Conservation (phyloP, 2,888 invertebrate genomes). For the Brenthis hecate region DNA sequence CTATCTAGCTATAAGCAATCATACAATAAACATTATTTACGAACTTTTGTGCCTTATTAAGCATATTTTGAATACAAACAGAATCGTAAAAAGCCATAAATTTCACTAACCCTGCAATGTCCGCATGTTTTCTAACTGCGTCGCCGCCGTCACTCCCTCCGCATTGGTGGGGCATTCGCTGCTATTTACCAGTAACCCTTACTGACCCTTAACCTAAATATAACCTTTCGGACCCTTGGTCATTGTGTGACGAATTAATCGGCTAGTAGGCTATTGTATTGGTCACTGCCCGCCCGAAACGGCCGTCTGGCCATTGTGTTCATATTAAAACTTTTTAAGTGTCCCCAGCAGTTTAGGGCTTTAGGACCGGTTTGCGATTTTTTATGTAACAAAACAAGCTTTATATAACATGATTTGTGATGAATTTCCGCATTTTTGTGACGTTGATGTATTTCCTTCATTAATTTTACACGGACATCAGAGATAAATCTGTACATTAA, state of each 20-base stretch:
- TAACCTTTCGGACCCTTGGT: conserved; percentile 74
- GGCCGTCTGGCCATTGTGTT: conserved; percentile 64
- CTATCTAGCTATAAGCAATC: too few species aligned
- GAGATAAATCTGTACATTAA: not conserved
- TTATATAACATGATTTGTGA: conserved; percentile 35
- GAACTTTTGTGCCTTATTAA: too few species aligned
- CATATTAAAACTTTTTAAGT: conserved; percentile 76
- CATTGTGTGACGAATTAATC: conserved; percentile 79
- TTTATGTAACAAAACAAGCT: conserved; percentile 38
- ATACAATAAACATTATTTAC: not conserved
- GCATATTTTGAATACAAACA: conserved; percentile 26
- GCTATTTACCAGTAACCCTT: conserved; percentile 75
- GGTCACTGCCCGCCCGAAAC: conserved; percentile 68
- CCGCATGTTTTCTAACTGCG: conserved; percentile 70
- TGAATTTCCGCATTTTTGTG: conserved; percentile 38
- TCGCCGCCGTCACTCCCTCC: conserved; percentile 72
- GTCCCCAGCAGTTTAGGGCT: conserved; percentile 57
- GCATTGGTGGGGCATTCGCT: conserved; percentile 53
- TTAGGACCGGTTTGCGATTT: conserved; percentile 55
- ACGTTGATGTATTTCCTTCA: conserved; percentile 9
- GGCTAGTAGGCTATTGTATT: conserved; percentile 71
- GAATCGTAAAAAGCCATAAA: conserved; percentile 63
- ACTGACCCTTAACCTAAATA: conserved; percentile 80
- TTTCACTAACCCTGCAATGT: conserved; percentile 56
- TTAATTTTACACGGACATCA: conserved; percentile 1